Evolutionary conservation across 2,113 vertebrate genomes (phyloP), one percentile per base, ranked within the genome.

Genomic region (Pardalotus punctatus): DNA sequence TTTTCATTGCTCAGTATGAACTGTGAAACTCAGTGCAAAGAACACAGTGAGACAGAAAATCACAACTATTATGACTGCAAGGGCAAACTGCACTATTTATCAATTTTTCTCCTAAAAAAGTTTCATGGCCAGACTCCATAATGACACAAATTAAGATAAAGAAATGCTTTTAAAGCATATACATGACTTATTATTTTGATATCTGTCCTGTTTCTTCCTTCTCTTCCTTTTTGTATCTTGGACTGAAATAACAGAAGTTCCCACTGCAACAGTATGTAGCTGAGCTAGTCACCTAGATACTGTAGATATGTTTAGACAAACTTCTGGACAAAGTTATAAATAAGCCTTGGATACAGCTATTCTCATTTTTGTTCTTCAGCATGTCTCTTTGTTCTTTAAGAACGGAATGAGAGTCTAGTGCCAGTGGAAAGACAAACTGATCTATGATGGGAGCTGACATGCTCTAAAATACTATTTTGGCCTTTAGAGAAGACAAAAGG

Each of bases 321-420:
- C 94, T 95, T 95, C 79, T 95, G 81, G 69, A 90, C 80, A 72
- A 86, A 95, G 92, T 84, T 95, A 96, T 95, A 97, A 97, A 97
- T 95, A 96, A 96, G 73, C 47, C 89, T 93, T 95, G 94, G 86
- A 95, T 81, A 85, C 71, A 86, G 89, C 94, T 91, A 90, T 93
- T 95, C 91, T 95, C 84, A 95, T 95, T 96, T 97, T 95, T 95
- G 95, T 88, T 94, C 90, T 94, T 91, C 92, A 95, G 79, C 91
- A 71, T 71, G 80, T 81, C 57, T 94, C 84, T 97, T 94, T 96
- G 94, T 97, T 94, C 95, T 96, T 60, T 56, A 94, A 90, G 84
- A 81, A 81, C 78, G 93, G 96, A 97, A 97, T 97, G 89, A 97
- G 87, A 93, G 38, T 74, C 60, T 69, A 91, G 78, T 90, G 96